Base-by-base conservation (phyloP, 2,797 vertebrate genomes). In the Pipistrellus pipistrellus region DNA sequence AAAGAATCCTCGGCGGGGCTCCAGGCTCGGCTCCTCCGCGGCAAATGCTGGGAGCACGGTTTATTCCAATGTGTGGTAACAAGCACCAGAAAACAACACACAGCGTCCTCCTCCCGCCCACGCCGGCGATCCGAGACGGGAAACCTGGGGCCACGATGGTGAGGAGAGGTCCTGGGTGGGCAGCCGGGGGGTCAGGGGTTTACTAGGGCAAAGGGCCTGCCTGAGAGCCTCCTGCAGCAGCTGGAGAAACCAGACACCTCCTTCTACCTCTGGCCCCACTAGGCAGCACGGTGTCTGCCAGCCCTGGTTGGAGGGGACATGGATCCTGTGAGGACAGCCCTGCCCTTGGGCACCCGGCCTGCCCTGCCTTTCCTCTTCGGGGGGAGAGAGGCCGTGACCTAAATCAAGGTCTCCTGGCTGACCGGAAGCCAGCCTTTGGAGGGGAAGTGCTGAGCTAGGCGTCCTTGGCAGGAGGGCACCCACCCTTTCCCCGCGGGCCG, bases 71-170 rank as follows among this genome's bases (percentile, higher is more conserved):
- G 62, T 94, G 46, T 96, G 81, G 53, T 90, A 94, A 97, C 91
- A 96, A 97, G 96, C 96, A 96, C 90, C 95, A 93, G 92, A 92
- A 97, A 97, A 96, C 94, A 78, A 95, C 96, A 97, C 95, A 96
- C 96, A 97, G 88, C 88, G 90, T 96, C 82, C 81, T 88, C 94
- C 85, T 75, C 44, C 83, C 27, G 23, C 59, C 91, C 90, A 11
- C 30, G 38, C 95, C 77, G 95, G 68, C 77, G 92, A 18, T 69
- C 68, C 30, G 73, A 95, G 88, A 71, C 8, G 88, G 85, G 85
- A 95, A 66, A 77, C 77, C 87, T 85, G 32, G 53, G 78, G 78
- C 68, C 71, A 18, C 27, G 53, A 81, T 27, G 62, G 64, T 88
- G 88, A 77, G 80, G 51, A 94, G 81, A 91, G 57, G 68, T 88